These are phyloP conservation scores for Vespertilio murinus DNA, from an alignment of 2,797 vertebrate species.

Conservation along the genomic window DNA sequence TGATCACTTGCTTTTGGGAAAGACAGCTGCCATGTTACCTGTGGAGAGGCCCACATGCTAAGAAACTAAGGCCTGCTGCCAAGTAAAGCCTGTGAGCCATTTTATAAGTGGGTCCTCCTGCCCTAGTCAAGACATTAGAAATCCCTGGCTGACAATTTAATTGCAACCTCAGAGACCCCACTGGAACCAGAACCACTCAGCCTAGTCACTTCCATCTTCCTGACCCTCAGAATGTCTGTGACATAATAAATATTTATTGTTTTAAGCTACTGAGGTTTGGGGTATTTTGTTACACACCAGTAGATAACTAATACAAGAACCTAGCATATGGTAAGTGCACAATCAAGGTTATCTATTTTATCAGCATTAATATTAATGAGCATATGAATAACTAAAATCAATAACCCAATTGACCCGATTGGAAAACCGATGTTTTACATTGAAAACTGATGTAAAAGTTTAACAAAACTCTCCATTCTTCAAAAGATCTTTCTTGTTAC, in stretches of 20 bases:
- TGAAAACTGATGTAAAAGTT: constrained; percentile 31
- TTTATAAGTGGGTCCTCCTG: background rate
- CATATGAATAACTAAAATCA: background rate
- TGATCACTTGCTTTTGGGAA: background rate
- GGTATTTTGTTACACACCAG: background rate
- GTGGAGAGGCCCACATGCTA: background rate
- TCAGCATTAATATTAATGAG: constrained; percentile 29
- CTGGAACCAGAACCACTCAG: background rate
- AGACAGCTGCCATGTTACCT: background rate
- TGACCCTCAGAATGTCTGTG: background rate
- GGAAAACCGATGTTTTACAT: too few relatives aligned
- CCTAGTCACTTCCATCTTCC: background rate
- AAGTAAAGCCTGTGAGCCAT: too few relatives aligned
- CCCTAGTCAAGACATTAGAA: background rate
- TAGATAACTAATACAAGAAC: background rate
- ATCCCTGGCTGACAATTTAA: background rate
- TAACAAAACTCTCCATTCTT: background rate
- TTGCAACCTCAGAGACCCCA: background rate
- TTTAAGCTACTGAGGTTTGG: background rate
- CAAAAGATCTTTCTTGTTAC: constrained; percentile 9
- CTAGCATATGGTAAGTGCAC: background rate
- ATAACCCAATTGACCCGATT: background rate
- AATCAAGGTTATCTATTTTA: background rate
- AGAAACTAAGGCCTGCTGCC: background rate
- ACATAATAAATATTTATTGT: background rate